phyloP scores from a whole-genome alignment of 1,140 invertebrate species.

The Lepidurus couesii region DNA sequence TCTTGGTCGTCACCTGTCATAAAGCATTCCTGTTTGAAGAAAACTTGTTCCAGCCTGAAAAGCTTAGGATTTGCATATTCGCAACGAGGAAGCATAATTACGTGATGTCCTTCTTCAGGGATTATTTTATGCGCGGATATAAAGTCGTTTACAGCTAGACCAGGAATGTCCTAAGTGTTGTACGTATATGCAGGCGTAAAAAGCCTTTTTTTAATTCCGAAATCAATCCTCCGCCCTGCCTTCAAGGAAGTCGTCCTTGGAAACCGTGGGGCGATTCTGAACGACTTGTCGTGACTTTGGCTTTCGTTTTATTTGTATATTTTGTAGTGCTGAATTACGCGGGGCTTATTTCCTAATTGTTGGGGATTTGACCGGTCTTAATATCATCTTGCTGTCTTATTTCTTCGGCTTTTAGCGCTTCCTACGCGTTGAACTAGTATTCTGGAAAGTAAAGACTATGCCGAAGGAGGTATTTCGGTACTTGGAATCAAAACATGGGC shows the following conservation, averaged over 20 bases:
- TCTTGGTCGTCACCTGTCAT: not conserved
- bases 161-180: no score
- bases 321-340: not conserved
- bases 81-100: no score
- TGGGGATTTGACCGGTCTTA: no score
- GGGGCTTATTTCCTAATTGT: not conserved
- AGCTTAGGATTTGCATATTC: no score
- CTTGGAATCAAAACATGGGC: not conserved
- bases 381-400: no score
- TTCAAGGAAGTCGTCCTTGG: constrained; percentile 9
- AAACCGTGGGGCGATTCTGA: not conserved
- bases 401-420: no score
- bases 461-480: not conserved
- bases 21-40: not conserved
- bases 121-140: no score
- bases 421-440: no score
- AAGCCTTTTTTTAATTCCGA: not conserved
- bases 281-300: not conserved
- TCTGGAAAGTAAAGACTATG: not conserved
- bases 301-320: not conserved
- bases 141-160: no score
- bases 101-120: no score
- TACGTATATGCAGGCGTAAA: no score
- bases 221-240: constrained; percentile 13
- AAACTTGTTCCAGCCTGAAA: not conserved